Evolutionary conservation across 23 tunicate genomes (phyloP).

Genomic region (Halocynthia roretzi): DNA sequence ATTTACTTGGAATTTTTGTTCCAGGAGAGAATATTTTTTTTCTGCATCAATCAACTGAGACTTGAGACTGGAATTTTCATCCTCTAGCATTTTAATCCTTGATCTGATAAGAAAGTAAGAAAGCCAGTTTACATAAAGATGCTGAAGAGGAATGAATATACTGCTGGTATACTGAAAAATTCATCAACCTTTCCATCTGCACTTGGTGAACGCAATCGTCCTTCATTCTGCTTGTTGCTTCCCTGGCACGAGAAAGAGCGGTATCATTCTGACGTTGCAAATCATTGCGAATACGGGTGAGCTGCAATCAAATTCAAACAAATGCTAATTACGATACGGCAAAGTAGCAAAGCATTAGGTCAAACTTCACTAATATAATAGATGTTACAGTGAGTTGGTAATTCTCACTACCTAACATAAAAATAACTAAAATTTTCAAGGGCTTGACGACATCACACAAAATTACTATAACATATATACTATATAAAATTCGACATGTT

Average conservation of each 20-base stretch:
- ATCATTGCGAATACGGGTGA: conserved; percentile 63
- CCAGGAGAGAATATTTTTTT: conserved; percentile 52
- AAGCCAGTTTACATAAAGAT: not conserved
- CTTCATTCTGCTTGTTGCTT: conserved; percentile 68
- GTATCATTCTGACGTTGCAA: conserved; percentile 59
- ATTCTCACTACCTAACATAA: too few relatives aligned
- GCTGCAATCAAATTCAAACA: conserved; percentile 8
- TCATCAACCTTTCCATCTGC: conserved; percentile 66
- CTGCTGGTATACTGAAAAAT: not conserved
- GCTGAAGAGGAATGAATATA: not conserved
- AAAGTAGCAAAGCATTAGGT: too few relatives aligned
- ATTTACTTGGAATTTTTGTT: conserved; percentile 22
- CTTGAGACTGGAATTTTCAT: conserved; percentile 57
- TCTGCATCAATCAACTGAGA: conserved; percentile 70
- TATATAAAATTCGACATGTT: too few relatives aligned
- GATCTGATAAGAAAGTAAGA: not conserved
- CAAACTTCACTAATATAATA: too few relatives aligned
- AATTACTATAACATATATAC: too few relatives aligned
- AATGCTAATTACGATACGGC: too few relatives aligned
- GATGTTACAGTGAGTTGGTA: too few relatives aligned
- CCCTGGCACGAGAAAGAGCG: conserved; percentile 45
- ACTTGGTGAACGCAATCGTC: conserved; percentile 88
- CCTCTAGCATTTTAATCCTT: conserved; percentile 36
- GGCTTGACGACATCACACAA: too few relatives aligned
- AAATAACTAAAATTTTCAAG: too few relatives aligned